Conservation (phyloP, 30 jellyfish, hydroid and myxozoan genomes). For the Aurelia sp. region DNA sequence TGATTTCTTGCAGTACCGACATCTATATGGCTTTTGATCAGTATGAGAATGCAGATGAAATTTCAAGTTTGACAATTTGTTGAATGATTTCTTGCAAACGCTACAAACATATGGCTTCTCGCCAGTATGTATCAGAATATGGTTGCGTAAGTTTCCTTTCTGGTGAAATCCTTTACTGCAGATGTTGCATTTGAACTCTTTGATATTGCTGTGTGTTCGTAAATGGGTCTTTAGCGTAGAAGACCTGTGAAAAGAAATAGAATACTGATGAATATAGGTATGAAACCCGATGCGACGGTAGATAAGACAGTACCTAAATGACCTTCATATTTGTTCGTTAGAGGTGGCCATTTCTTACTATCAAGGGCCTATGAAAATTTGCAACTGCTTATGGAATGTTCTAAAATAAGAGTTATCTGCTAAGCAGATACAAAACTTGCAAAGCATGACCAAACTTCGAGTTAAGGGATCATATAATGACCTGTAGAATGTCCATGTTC, state of each 20-base stretch:
- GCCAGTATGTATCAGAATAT: slow-evolving; percentile 91
- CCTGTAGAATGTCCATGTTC: too few relatives aligned
- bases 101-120: slow-evolving; percentile 92
- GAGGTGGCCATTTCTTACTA: too few relatives aligned
- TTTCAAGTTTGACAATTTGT: slow-evolving; percentile 86
- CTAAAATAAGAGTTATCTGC: too few relatives aligned
- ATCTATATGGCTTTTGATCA: slow-evolving; percentile 96
- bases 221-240: slow-evolving; percentile 95
- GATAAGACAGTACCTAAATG: too few relatives aligned
- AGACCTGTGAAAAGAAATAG: slow-evolving; percentile 45
- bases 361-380: too few relatives aligned
- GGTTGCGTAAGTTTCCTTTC: slow-evolving; percentile 93
- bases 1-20: slow-evolving; percentile 93
- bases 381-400: too few relatives aligned
- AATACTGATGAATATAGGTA: not conserved
- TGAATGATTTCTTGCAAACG: slow-evolving; percentile 85
- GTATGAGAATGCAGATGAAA: slow-evolving; percentile 95
- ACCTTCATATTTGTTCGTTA: too few relatives aligned
- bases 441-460: too few relatives aligned
- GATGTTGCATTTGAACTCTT: slow-evolving; percentile 80
- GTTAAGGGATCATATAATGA: too few relatives aligned
- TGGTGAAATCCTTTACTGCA: slow-evolving; percentile 98
- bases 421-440: too few relatives aligned
- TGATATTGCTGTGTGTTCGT: slow-evolving; percentile 86
- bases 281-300: too few relatives aligned